These are phyloP conservation scores for Hemibagrus guttatus DNA, from an alignment of 2,797 vertebrate species.

Conservation along the genomic window DNA sequence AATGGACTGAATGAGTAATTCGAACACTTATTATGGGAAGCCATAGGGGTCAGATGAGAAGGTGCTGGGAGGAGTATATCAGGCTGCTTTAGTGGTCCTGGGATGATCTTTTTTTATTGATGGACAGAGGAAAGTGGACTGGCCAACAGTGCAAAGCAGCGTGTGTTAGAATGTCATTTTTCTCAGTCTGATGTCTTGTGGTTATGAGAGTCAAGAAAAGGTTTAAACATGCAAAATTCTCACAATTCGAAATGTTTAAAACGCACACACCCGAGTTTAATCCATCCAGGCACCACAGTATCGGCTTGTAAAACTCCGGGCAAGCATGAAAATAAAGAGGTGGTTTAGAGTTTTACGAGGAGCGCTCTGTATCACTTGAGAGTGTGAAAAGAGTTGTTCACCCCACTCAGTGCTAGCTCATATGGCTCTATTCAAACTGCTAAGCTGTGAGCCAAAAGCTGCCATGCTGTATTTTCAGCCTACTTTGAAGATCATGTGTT, in stretches of 20 bases:
- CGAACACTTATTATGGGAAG: not conserved
- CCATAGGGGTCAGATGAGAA: not conserved
- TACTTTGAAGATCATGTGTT: constrained; percentile 25
- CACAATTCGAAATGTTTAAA: not conserved
- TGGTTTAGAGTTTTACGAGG: constrained; percentile 72
- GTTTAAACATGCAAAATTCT: constrained; percentile 3
- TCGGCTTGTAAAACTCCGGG: constrained; percentile 72
- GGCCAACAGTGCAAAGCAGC: not conserved
- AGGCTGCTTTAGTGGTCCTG: not conserved
- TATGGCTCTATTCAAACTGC: constrained; percentile 46
- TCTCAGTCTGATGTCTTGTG: not conserved
- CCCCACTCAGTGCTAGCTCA: constrained; percentile 42
- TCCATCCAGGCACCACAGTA: constrained; percentile 52
- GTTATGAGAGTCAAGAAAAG: not conserved
- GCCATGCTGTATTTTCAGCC: constrained; percentile 40
- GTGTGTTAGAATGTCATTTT: not conserved
- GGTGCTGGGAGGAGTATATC: not conserved
- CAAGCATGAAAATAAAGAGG: constrained; percentile 73
- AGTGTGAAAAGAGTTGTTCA: constrained; percentile 49
- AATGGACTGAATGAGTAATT: not conserved
- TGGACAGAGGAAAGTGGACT: not conserved
- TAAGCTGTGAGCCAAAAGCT: constrained; percentile 31
- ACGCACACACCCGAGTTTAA: constrained; percentile 1
- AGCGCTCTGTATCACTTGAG: constrained; percentile 37
- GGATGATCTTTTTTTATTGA: not conserved